Evolutionary conservation across 2,888 invertebrate species (phyloP).

Genomic region (Brachylomia viminalis): DNA sequence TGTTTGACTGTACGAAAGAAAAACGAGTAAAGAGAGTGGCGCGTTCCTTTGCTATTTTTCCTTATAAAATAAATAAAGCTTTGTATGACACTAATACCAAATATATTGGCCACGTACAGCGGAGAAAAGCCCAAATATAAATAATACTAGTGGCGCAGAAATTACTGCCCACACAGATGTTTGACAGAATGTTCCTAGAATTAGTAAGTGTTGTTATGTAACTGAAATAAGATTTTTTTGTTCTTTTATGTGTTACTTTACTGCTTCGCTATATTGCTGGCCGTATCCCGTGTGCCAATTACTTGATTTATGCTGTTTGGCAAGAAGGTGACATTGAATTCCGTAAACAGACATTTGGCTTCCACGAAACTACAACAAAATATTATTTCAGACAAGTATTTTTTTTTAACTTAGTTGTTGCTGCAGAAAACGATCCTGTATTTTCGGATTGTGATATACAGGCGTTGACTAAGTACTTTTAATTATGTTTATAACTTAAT

Average conservation of each 20-base stretch:
- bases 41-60: conserved; percentile 38
- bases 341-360: neutral
- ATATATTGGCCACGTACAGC: conserved; percentile 52
- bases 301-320: conserved; percentile 11
- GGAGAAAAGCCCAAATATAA: conserved; percentile 48
- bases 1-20: conserved; percentile 7
- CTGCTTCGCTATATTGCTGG: neutral
- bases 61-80: conserved; percentile 59
- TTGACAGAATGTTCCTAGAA: conserved; percentile 40
- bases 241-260: conserved; percentile 11
- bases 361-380: neutral
- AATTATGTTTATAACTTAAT: no score
- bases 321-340: neutral
- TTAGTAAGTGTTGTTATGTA: conserved; percentile 27
- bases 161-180: conserved; percentile 44
- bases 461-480: no score
- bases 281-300: conserved; percentile 7
- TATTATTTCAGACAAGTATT: neutral
- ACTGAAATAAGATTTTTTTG: conserved; percentile 15
- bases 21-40: neutral
- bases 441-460: neutral
- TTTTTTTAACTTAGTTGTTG: neutral
- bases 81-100: conserved; percentile 58
- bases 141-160: conserved; percentile 37
- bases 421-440: neutral